Evolutionary conservation across 2,113 vertebrate genomes (phyloP).

Genomic region (Arothron firmamentum): DNA sequence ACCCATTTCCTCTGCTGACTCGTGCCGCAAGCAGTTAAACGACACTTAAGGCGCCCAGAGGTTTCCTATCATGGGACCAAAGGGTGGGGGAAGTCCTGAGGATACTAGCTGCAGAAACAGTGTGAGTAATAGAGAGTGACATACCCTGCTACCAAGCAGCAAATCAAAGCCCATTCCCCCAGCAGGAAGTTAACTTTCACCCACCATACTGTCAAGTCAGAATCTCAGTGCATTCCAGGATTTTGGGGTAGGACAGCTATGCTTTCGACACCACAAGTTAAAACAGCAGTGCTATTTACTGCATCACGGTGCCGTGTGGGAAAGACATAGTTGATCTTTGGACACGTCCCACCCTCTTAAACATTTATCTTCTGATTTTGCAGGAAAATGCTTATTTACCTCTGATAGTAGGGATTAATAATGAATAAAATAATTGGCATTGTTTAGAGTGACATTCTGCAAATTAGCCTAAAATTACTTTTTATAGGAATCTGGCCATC

Average conservation of each 20-base stretch:
- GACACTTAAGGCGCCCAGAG: constrained; percentile 79
- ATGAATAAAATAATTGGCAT: no score
- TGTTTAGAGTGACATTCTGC: neutral
- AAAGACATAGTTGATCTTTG: neutral
- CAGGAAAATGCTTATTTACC: neutral
- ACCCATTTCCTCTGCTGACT: constrained; percentile 78
- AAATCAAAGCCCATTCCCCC: constrained; percentile 63
- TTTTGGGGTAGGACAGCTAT: neutral
- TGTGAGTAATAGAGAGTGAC: constrained; percentile 62
- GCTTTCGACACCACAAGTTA: neutral
- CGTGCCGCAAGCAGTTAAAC: constrained; percentile 79
- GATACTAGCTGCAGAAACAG: constrained; percentile 47
- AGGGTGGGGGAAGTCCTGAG: constrained; percentile 37
- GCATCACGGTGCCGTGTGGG: neutral
- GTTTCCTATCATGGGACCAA: constrained; percentile 62
- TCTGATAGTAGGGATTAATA: neutral
- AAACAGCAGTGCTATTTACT: constrained; percentile 15
- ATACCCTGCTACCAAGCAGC: constrained; percentile 50
- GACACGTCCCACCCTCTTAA: no score
- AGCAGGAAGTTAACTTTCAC: constrained; percentile 62
- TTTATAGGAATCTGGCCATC: constrained; percentile 1
- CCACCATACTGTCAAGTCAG: constrained; percentile 39
- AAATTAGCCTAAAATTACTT: neutral
- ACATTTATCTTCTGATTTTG: no score
- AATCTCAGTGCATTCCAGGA: constrained; percentile 33